A percentile compares a stretch with the other conserved stretches of the same genome.
phyloP scores from a whole-genome alignment of 2,113 vertebrate species.

The Tragelaphus buxtoni region DNA sequence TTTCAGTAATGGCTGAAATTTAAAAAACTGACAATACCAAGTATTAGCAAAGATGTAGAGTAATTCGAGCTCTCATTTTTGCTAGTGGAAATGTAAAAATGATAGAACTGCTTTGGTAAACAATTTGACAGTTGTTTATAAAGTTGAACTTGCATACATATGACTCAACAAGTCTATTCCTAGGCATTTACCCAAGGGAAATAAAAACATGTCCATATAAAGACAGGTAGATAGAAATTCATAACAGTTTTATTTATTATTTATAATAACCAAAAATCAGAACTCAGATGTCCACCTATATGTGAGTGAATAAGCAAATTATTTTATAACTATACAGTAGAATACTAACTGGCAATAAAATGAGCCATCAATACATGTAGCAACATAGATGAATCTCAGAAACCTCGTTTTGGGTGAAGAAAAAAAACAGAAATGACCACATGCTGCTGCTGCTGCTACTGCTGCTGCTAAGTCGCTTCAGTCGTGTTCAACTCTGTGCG shows the following conservation, averaged over 20 bases:
- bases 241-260: neutral
- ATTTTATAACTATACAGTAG: neutral
- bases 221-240: neutral
- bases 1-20: neutral
- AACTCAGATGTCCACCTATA: neutral
- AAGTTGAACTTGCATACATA: neutral
- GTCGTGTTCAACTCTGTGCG: too few relatives aligned
- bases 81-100: neutral
- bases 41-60: neutral
- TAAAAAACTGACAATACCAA: neutral
- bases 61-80: neutral
- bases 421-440: neutral
- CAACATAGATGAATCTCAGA: neutral
- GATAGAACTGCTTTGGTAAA: neutral
- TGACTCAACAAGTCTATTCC: neutral
- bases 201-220: neutral
- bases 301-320: neutral
- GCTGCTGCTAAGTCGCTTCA: too few relatives aligned
- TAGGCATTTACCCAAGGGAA: neutral
- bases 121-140: neutral
- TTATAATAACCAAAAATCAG: neutral
- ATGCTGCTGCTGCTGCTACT: neutral
- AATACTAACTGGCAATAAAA: neutral
- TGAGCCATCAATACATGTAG: neutral
- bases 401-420: neutral